These are phyloP conservation scores for Xyrauchen texanus DNA, from an alignment of 2,113 vertebrate genomes.

Conservation along the genomic window DNA sequence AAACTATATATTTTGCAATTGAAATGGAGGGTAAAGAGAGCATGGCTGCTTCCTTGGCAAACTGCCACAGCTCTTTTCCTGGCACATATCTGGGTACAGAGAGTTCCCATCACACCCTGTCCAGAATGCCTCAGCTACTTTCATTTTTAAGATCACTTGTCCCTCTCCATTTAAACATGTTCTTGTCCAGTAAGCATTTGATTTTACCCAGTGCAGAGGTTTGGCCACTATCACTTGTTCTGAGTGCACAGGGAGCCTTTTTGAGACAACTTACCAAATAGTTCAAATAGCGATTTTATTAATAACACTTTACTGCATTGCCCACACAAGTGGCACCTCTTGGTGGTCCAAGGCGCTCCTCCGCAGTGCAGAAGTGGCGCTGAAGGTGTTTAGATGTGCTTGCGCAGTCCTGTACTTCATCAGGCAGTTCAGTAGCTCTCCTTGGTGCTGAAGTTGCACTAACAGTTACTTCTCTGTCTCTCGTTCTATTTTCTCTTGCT, in stretches of 20 bases:
- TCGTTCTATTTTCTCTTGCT: too few relatives aligned
- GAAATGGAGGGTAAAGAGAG: conserved; percentile 29
- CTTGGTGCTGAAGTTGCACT: conserved; percentile 55
- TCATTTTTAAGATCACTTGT: not conserved
- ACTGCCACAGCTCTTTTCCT: conserved; percentile 20
- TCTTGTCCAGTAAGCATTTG: not conserved
- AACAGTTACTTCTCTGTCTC: not conserved
- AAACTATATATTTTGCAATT: not conserved
- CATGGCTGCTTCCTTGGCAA: conserved; percentile 46
- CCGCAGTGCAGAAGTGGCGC: conserved; percentile 5
- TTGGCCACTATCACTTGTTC: too few relatives aligned
- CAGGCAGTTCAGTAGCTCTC: conserved; percentile 44
- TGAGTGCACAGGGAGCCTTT: not conserved
- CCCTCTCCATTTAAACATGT: not conserved
- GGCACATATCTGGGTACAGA: conserved; percentile 34
- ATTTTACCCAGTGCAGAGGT: too few relatives aligned
- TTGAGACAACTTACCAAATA: not conserved
- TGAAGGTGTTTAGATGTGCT: conserved; percentile 34
- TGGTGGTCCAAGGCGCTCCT: not conserved
- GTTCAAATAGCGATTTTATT: not conserved
- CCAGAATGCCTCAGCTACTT: conserved; percentile 28
- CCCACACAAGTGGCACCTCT: conserved; percentile 3
- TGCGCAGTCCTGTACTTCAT: not conserved
- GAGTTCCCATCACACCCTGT: conserved; percentile 28
- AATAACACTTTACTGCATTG: conserved; percentile 10